Percentiles rank a stretch among this genome's conserved stretches.
phyloP scores from a whole-genome alignment of 2,113 vertebrate species.

The Isichthys henryi region DNA sequence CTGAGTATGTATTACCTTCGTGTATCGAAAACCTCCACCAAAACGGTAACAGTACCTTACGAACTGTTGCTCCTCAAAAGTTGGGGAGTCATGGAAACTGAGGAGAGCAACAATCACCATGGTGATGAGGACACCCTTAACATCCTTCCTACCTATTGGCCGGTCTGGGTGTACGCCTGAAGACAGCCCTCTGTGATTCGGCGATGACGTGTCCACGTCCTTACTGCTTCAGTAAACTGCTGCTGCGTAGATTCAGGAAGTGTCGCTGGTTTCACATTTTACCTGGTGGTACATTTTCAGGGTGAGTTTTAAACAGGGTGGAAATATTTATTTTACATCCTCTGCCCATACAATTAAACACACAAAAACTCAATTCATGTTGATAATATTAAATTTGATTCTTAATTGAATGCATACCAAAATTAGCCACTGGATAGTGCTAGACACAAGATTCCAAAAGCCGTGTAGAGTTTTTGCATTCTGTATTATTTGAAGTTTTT shows the following conservation, averaged over 20 bases:
- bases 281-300: background rate
- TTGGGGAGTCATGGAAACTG: background rate
- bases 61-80: background rate
- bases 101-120: constrained; percentile 9
- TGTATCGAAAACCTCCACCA: background rate
- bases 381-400: background rate
- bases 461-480: background rate
- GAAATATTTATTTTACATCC: background rate
- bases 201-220: background rate
- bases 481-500: background rate
- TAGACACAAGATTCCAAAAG: background rate
- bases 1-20: background rate
- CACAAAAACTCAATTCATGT: background rate
- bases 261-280: background rate
- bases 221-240: background rate
- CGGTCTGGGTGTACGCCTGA: background rate
- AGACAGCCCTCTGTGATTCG: constrained; percentile 29
- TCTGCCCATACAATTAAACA: background rate
- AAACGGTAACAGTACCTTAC: background rate
- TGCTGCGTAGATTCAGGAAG: background rate
- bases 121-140: constrained; percentile 14
- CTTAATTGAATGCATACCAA: background rate
- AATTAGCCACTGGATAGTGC: background rate
- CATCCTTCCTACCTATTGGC: constrained; percentile 25
- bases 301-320: background rate